Conservation (phyloP, 2,113 vertebrate species). For the Synchiropus splendidus region DNA sequence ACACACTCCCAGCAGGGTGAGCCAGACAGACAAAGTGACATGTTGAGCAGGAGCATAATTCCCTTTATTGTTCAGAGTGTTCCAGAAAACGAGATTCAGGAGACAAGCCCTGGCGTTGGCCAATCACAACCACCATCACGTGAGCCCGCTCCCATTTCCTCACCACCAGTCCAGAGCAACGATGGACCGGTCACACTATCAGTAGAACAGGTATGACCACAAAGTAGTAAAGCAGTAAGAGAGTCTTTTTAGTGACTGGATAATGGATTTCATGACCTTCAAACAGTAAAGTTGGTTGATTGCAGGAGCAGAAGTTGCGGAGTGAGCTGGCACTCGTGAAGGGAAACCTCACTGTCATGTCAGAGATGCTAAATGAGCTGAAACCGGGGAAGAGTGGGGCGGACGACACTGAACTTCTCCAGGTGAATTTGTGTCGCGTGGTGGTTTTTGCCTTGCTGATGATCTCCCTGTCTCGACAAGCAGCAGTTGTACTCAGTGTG, state of each 20-base stretch:
- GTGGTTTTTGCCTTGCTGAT: not conserved
- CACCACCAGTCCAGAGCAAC: constrained; percentile 16
- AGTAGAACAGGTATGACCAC: constrained; percentile 76
- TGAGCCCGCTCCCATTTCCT: constrained; percentile 8
- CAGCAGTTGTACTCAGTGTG: constrained; percentile 67
- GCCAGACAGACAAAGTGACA: constrained; percentile 1
- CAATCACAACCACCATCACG: constrained; percentile 20
- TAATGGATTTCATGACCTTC: too few species aligned
- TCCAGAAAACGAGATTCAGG: constrained; percentile 60
- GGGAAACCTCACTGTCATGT: constrained; percentile 89
- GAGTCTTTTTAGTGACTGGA: too few species aligned
- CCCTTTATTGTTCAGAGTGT: constrained; percentile 68
- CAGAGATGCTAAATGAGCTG: constrained; percentile 86
- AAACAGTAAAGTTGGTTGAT: too few species aligned
- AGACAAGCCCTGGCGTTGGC: constrained; percentile 9
- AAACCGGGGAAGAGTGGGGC: constrained; percentile 70
- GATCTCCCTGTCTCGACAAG: constrained; percentile 25
- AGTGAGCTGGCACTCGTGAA: constrained; percentile 84
- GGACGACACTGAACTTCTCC: constrained; percentile 82
- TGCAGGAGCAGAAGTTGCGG: constrained; percentile 78
- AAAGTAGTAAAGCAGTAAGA: too few species aligned
- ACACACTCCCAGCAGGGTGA: constrained; percentile 90
- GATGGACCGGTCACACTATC: constrained; percentile 58
- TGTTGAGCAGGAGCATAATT: not conserved
- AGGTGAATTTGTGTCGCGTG: constrained; percentile 61